Base-by-base conservation (phyloP, 2,113 vertebrate genomes). In the Microcebus jonahi region DNA sequence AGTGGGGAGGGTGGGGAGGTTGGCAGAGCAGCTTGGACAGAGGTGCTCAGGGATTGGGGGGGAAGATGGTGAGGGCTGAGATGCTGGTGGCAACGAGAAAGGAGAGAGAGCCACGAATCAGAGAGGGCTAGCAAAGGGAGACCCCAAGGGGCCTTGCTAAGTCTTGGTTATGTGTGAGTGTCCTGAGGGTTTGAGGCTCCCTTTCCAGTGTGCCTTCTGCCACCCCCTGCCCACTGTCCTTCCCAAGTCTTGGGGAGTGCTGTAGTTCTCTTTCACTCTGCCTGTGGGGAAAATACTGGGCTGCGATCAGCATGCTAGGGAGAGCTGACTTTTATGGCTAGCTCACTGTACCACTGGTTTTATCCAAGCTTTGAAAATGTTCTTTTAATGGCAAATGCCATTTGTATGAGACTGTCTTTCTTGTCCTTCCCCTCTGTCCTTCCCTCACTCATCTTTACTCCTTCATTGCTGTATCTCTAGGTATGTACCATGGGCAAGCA, bases 291-390 rank as follows among this genome's bases (percentile, higher is more conserved):
- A 91, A 97, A 95, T 76, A 70, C n/a, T 36, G 21, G 27, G 65
- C 63, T 85, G 10, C 85, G 65, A 96, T 96, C 70, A 90, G 80
- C 45, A 53, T n/a, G 34, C 48, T 20, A 90, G 63, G 70, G 57
- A 96, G 36, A 75, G 14, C 34, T 84, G 63, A 70, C 20, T 96
- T 91, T 95, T 96, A 81, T 88, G 76, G 53, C 57, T 76, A 31
- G 36, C 50, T 95, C 45, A 31, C 53, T 77, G 81, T 53, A 90
- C 85, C 63, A 65, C 76, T 96, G 81, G 65, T 92, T 97, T 97
- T 92, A 97, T 94, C 55, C 84, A 20, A 57, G 80, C 70, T 88
- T 97, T 1, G 2, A 65, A 97, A 97, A 82, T 93, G 68, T 90
- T 84, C 70, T 94, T 92, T 95, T 88, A 92, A 83, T 1, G 7